These are phyloP conservation scores for Crematogaster levior DNA, from an alignment of 2,888 invertebrate genomes.

Conservation along the genomic window DNA sequence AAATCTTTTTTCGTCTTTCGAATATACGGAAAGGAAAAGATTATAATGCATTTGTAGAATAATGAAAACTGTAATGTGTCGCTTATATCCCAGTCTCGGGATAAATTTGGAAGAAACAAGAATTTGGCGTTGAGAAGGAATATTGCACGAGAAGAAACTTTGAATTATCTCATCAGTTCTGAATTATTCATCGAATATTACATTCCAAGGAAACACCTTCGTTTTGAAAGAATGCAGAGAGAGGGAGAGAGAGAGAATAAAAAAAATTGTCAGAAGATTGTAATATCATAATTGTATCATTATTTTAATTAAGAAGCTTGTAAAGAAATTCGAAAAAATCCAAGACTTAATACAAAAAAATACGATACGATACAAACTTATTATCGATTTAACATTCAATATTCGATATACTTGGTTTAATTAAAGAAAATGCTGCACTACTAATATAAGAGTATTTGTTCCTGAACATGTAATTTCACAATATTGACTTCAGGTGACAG, in stretches of 20 bases:
- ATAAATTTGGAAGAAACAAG: background rate
- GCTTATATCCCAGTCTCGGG: background rate
- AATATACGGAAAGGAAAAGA: too few relatives aligned
- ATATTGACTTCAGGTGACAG: background rate
- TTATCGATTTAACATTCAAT: background rate
- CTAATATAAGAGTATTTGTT: background rate
- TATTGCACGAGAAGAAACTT: conserved; percentile 18
- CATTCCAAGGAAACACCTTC: conserved; percentile 7
- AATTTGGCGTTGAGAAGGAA: conserved; percentile 9
- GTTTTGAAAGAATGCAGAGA: background rate
- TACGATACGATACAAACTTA: background rate
- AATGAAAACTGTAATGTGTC: conserved; percentile 21
- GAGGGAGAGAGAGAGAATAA: background rate
- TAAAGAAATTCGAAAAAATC: background rate
- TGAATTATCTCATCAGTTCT: too few relatives aligned
- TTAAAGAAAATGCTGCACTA: background rate
- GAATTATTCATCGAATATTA: conserved; percentile 33
- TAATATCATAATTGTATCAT: background rate
- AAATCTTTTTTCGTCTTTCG: too few relatives aligned
- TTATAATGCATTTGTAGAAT: background rate
- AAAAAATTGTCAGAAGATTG: conserved; percentile 13
- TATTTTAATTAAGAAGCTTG: conserved; percentile 41
- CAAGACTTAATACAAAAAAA: background rate
- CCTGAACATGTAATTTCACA: background rate
- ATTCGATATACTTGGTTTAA: background rate